Evolutionary conservation across 1,140 invertebrate species (phyloP).

Genomic region (Paraescarpia echinospica): DNA sequence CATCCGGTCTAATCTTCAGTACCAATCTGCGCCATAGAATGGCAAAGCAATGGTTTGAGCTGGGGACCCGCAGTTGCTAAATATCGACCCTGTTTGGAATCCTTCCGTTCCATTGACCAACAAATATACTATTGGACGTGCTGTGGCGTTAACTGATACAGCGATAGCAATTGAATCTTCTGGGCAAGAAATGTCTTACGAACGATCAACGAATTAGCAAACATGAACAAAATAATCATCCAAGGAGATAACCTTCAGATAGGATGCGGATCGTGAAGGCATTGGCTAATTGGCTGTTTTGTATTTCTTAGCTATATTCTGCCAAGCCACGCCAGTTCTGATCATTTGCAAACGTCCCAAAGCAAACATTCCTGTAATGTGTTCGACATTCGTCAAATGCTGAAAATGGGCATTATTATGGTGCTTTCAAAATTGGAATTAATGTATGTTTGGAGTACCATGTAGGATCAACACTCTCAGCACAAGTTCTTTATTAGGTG

Average conservation of each 20-base stretch:
- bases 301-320: neutral
- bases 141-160: neutral
- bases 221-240: neutral
- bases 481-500: too few relatives aligned
- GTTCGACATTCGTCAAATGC: too few relatives aligned
- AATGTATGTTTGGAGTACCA: too few relatives aligned
- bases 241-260: neutral
- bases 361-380: too few relatives aligned
- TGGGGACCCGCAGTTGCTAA: neutral
- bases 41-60: neutral
- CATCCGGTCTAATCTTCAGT: neutral
- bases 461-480: too few relatives aligned
- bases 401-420: too few relatives aligned
- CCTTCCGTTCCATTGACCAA: neutral
- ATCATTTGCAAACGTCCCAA: too few relatives aligned
- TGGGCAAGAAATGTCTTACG: neutral
- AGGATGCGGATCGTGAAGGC: neutral
- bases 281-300: neutral
- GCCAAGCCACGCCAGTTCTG: too few relatives aligned
- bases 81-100: neutral
- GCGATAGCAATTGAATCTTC: neutral
- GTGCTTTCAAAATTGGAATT: too few relatives aligned
- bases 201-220: neutral
- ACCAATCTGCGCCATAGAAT: neutral
- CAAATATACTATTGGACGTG: neutral